Evolutionary conservation across 2,888 invertebrate species (phyloP).

Genomic region (Ethmia dodecea): DNA sequence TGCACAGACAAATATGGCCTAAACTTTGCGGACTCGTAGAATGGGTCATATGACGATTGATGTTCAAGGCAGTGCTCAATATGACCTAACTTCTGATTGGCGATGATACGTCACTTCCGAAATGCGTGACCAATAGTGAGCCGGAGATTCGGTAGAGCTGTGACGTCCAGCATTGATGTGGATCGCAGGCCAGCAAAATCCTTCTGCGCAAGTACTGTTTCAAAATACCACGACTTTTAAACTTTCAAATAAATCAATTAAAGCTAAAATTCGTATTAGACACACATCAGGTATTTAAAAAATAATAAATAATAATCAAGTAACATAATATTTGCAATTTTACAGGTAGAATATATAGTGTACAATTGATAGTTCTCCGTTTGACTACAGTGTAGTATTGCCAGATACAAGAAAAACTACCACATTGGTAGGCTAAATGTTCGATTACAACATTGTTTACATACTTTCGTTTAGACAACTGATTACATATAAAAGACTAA

Average conservation of each 20-base stretch:
- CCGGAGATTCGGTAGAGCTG: slow-evolving; percentile 54
- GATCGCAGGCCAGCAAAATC: slow-evolving; percentile 71
- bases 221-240: slow-evolving; percentile 35
- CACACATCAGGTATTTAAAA: too few species aligned
- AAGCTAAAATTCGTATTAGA: too few species aligned
- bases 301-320: too few species aligned
- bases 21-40: slow-evolving; percentile 80
- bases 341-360: too few species aligned
- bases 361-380: too few species aligned
- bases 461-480: too few species aligned
- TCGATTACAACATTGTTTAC: too few species aligned
- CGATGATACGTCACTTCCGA: slow-evolving; percentile 61
- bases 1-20: slow-evolving; percentile 92
- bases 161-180: slow-evolving; percentile 78
- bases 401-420: too few species aligned
- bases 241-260: background rate
- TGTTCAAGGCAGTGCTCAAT: slow-evolving; percentile 76
- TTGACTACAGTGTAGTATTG: too few species aligned
- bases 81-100: slow-evolving; percentile 77
- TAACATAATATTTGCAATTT: too few species aligned
- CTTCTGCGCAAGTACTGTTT: slow-evolving; percentile 58
- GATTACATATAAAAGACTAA: too few species aligned
- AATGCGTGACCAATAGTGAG: slow-evolving; percentile 74
- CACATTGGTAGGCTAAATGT: too few species aligned
- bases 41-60: slow-evolving; percentile 90